Evolutionary conservation across 2,888 invertebrate species (phyloP).

Genomic region (Phaonia tiefii): DNA sequence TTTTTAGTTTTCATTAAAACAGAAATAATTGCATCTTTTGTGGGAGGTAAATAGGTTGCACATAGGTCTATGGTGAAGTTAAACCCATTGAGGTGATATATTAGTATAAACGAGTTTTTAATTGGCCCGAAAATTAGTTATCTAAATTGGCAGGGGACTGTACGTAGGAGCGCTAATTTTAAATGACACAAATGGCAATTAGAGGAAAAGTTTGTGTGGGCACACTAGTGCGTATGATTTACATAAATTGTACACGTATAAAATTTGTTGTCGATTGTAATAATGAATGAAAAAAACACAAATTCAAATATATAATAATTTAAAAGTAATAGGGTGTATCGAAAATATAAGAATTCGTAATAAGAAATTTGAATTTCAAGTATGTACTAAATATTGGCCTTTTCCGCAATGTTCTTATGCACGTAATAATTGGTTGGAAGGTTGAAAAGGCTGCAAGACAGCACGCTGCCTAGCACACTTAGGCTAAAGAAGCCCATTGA

Average conservation of each 20-base stretch:
- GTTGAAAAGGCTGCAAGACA: too few relatives aligned
- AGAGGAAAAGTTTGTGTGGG: background rate
- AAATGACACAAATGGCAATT: slow-evolving; percentile 1
- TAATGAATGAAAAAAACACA: too few relatives aligned
- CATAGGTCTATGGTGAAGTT: background rate
- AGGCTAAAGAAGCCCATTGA: too few relatives aligned
- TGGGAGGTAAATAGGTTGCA: background rate
- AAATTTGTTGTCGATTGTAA: too few relatives aligned
- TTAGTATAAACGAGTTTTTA: slow-evolving; percentile 62
- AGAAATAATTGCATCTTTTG: slow-evolving; percentile 50
- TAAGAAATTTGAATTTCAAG: too few relatives aligned
- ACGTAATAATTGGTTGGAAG: too few relatives aligned
- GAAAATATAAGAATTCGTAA: too few relatives aligned
- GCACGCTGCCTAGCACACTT: too few relatives aligned
- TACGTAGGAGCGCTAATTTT: background rate
- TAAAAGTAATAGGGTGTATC: too few relatives aligned
- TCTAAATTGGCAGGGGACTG: slow-evolving; percentile 1
- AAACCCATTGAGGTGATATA: slow-evolving; percentile 27
- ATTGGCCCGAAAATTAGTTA: slow-evolving; percentile 45
- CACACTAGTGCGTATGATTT: background rate
- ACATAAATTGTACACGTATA: background rate
- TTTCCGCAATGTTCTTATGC: too few relatives aligned
- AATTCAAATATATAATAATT: too few relatives aligned
- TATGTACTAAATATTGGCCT: too few relatives aligned
- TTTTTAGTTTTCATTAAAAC: slow-evolving; percentile 42